Base-by-base conservation (phyloP, 2,113 vertebrate species). In the Apteryx owenii region DNA sequence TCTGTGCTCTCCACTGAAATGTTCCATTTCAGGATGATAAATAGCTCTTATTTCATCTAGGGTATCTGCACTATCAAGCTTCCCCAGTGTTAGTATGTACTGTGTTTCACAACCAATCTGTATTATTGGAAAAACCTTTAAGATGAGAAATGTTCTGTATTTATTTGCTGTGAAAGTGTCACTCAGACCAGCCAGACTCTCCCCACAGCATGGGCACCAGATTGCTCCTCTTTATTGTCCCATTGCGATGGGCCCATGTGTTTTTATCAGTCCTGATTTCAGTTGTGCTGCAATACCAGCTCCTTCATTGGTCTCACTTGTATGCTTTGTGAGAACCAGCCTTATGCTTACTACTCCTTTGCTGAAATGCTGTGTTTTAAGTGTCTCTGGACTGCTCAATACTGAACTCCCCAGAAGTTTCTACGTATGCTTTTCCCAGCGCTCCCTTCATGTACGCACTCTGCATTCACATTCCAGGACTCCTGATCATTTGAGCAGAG, bases 201-300 rank as follows among this genome's bases (percentile, higher is more conserved):
- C 36, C 8, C 20, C 0, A 0, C 17, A 21, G 17, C 0, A 0
- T 54, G 46, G 13, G 20, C 12, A 8, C 48, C 36, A 16, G 36
- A 5, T 28, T 88, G 13, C 23, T 44, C 13, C 42, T 83, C 42
- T 77, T 82, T 33, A 14, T 48, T 81, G 26, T 64, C 61, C 23
- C 18, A 19, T 16, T 40, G 1, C 17, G 7, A 12, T 58, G 36
- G 62, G 7, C 6, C 31, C 13, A 4, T 44, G 44, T 21, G 9
- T 40, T 42, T 36, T 90, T 22, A 5, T 6, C 11, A 56, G 22
- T 54, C n/a, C 31, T 72, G 65, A 48, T 73, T 62, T 61, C 44
- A 23, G 9, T 17, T 65, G 13, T 40, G 12, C 28, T 75, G 61
- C 46, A 79, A 38, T 7, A 60, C 9, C 15, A 60, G 7, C 23